Percentiles rank a stretch among this genome's conserved stretches.
Conservation (phyloP, 2,113 vertebrate genomes). For the Cyprinus carpio region DNA sequence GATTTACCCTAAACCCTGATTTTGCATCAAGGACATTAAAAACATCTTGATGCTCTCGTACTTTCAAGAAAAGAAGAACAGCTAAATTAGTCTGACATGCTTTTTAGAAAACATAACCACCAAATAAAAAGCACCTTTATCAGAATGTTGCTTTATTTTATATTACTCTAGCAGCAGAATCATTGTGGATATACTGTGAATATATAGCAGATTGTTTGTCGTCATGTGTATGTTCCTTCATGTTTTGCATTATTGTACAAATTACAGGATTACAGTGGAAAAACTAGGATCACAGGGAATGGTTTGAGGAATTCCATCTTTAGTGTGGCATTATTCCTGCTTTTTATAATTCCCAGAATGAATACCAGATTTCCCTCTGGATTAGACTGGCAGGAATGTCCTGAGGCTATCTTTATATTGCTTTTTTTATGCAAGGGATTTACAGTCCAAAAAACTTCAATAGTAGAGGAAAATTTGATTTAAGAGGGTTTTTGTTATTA, state of each 20-base stretch:
- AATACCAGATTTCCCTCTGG: slow-evolving; percentile 30
- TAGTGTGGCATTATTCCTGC: background rate
- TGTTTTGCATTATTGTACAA: slow-evolving; percentile 5
- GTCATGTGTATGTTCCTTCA: background rate
- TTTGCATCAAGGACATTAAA: background rate
- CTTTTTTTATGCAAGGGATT: slow-evolving; percentile 33
- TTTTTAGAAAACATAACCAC: background rate
- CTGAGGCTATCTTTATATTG: slow-evolving; percentile 37
- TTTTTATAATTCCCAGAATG: slow-evolving; percentile 28
- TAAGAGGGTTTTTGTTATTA: background rate
- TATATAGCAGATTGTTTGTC: background rate
- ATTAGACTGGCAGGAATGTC: slow-evolving; percentile 23
- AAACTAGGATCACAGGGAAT: slow-evolving; percentile 16
- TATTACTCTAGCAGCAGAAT: background rate
- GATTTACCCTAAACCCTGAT: background rate
- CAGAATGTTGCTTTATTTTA: background rate
- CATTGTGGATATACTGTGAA: background rate
- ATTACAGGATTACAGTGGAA: slow-evolving; percentile 1
- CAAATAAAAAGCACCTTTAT: background rate
- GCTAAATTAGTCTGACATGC: background rate
- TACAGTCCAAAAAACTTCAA: slow-evolving; percentile 5
- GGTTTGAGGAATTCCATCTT: slow-evolving; percentile 15
- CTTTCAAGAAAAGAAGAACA: background rate
- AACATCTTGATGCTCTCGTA: background rate
- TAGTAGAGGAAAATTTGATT: background rate